phyloP scores from a whole-genome alignment of 2,113 vertebrate genomes.

The Brachypodius melanocephalos region DNA sequence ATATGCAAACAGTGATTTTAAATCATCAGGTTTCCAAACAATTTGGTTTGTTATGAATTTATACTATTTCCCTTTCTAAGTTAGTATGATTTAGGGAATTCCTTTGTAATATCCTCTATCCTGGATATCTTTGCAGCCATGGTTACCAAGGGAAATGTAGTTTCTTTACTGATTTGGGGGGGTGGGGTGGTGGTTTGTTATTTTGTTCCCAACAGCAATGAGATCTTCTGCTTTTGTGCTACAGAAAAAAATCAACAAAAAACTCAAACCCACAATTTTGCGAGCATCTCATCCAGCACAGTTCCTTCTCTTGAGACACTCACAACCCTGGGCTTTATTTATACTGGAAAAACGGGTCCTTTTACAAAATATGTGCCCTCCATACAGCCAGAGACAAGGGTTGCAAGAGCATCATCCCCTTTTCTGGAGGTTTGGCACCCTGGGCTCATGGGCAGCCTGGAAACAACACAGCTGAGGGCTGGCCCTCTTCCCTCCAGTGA shows the following conservation, averaged over 20 bases:
- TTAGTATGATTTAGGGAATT: not conserved
- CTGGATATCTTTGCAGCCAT: not conserved
- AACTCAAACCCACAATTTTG: not conserved
- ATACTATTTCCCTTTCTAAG: not conserved
- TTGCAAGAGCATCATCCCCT: not conserved
- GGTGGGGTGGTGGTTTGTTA: not conserved
- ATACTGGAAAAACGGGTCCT: not conserved
- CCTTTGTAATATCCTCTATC: not conserved
- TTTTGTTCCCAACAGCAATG: not conserved
- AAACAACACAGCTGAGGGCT: not conserved
- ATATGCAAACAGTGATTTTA: not conserved
- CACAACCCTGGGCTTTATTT: not conserved
- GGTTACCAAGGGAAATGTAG: not conserved
- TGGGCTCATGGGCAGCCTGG: not conserved
- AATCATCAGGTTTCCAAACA: not conserved
- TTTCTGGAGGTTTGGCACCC: not conserved
- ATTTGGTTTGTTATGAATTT: not conserved
- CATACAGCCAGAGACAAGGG: not conserved
- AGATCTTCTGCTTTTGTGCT: not conserved
- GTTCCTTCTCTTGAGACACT: not conserved
- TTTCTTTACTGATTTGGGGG: not conserved
- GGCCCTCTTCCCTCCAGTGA: not conserved
- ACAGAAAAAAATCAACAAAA: not conserved
- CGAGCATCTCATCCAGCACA: not conserved
- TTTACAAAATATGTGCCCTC: not conserved